Evolutionary conservation across 2,888 invertebrate species (phyloP), one percentile per base, ranked within the genome.

Genomic region (Troides helena): DNA sequence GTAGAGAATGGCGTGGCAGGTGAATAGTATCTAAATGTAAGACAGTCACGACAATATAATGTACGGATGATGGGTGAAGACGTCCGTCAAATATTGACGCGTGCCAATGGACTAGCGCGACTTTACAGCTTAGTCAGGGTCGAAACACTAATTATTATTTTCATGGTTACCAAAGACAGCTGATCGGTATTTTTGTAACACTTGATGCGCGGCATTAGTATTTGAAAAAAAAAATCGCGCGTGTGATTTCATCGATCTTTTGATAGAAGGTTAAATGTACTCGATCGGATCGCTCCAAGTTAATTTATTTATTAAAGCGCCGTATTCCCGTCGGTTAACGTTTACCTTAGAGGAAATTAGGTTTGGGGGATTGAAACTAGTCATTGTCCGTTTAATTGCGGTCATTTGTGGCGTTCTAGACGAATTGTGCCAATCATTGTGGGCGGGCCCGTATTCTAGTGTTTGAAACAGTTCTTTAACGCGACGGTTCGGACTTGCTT

Each of bases 301-400:
- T 78, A 82, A 81, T 81, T 81, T 81, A 82, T 81, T 79, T 83
- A 84, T 82, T 82, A 82, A 83, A 84, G 83, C 84, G 81, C 84
- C 86, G 80, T 78, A 80, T 87, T 85, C 84, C 68, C 85, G 84
- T 86, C 88, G 86, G 88, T 86, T 85, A 86, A 87, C 87, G 83
- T 87, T 86, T 82, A 82, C 79, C 80, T 80, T 80, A 83, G 82
- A 90, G 92, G 91, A 92, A 92, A 92, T 92, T 91, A 85, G 88
- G 89, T 91, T 92, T 66, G 84, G 88, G 87, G 89, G 89, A 92
- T 90, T 90, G 90, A 92, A 90, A 90, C 86, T 86, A 84, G 86
- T 90, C 89, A 90, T 92, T 92, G 92, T 92, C 92, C 89, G 90
- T 90, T 89, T 92, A 90, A 92, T 90, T 91, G 91, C 87, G 85